phyloP scores from a whole-genome alignment of 2,113 vertebrate species.

The Otolemur garnettii region DNA sequence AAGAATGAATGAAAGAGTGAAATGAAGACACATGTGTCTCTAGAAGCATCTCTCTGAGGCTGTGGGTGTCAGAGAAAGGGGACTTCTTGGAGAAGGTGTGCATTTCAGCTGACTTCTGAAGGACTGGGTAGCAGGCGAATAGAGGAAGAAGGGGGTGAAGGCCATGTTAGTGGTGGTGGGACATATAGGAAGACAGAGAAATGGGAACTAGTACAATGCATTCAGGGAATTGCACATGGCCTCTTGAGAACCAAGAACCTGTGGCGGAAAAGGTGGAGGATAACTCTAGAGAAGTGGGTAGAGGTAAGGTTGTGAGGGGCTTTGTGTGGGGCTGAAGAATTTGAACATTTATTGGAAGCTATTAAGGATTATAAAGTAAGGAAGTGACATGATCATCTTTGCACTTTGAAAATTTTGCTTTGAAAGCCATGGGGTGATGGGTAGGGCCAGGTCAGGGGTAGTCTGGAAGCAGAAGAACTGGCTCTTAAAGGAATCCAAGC shows the following conservation, averaged over 20 bases:
- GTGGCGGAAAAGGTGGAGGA: neutral
- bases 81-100: slow-evolving; percentile 1
- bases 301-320: neutral
- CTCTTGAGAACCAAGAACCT: neutral
- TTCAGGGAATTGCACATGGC: neutral
- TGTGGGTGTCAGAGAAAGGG: neutral
- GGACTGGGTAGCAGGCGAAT: neutral
- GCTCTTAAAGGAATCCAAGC: neutral
- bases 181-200: neutral
- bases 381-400: neutral
- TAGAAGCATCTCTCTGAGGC: neutral
- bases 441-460: neutral
- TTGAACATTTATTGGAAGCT: neutral
- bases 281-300: neutral
- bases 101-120: neutral
- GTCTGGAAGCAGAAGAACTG: neutral
- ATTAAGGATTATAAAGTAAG: slow-evolving; percentile 6
- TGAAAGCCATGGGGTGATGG: neutral
- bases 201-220: neutral
- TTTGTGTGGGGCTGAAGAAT: neutral
- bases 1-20: neutral
- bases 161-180: neutral
- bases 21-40: neutral
- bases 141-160: neutral
- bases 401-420: neutral